A percentile compares a stretch with the other conserved stretches of the same genome.
These are phyloP conservation scores for Meganola albula DNA, from an alignment of 2,888 invertebrate species.

Conservation along the genomic window DNA sequence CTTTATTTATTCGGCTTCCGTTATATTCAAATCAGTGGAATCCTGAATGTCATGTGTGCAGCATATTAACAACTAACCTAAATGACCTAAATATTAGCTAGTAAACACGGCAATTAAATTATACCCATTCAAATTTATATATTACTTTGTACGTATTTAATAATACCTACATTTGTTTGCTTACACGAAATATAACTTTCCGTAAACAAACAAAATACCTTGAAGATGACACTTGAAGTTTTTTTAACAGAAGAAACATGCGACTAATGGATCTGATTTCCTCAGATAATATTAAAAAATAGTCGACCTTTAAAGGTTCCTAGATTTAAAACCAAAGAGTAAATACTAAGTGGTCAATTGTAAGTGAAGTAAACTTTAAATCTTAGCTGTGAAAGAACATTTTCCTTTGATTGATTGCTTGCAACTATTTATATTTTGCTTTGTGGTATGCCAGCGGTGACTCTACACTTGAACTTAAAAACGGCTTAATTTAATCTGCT, in stretches of 20 bases:
- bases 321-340: slow-evolving; percentile 45
- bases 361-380: slow-evolving; percentile 36
- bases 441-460: slow-evolving; percentile 36
- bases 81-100: slow-evolving; percentile 24
- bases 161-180: slow-evolving; percentile 11
- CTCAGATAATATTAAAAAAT: slow-evolving; percentile 45
- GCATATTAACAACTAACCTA: slow-evolving; percentile 34
- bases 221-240: slow-evolving; percentile 36
- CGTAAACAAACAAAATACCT: slow-evolving; percentile 51
- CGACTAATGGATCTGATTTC: slow-evolving; percentile 44
- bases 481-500: too few species aligned
- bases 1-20: slow-evolving; percentile 56
- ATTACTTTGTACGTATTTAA: slow-evolving; percentile 10
- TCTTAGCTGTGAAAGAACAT: slow-evolving; percentile 15
- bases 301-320: slow-evolving; percentile 55
- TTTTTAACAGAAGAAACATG: slow-evolving; percentile 31
- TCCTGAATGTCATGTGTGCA: slow-evolving; percentile 32
- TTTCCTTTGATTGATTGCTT: slow-evolving; percentile 14
- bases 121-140: too few species aligned
- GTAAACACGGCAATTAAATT: too few species aligned
- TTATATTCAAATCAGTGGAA: slow-evolving; percentile 48
- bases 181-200: too few species aligned
- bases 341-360: slow-evolving; percentile 10
- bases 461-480: slow-evolving; percentile 43
- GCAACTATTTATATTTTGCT: slow-evolving; percentile 28